Percentiles rank a stretch among this genome's conserved stretches.
Evolutionary conservation across 2,797 vertebrate species (phyloP).

Genomic region (Esox lucius): DNA sequence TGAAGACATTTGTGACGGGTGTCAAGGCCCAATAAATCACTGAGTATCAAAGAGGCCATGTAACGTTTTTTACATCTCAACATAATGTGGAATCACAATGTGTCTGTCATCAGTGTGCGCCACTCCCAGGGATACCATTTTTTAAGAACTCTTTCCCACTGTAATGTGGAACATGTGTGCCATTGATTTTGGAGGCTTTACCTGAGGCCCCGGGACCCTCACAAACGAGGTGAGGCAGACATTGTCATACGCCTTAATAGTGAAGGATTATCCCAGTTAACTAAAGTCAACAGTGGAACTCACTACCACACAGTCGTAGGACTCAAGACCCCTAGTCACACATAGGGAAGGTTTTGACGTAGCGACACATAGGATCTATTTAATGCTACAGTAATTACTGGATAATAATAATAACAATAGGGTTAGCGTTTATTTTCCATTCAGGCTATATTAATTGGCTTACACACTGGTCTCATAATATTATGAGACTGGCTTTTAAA

Average conservation of each 20-base stretch:
- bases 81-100: slow-evolving; percentile 81
- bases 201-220: slow-evolving; percentile 68
- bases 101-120: slow-evolving; percentile 76
- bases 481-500: background rate
- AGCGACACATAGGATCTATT: background rate
- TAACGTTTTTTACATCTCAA: slow-evolving; percentile 82
- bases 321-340: background rate
- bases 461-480: background rate
- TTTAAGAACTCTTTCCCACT: slow-evolving; percentile 67
- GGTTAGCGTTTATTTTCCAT: background rate
- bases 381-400: too few relatives aligned
- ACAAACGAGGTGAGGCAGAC: slow-evolving; percentile 63
- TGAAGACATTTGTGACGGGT: slow-evolving; percentile 76
- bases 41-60: slow-evolving; percentile 81
- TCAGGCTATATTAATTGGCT: background rate
- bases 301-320: slow-evolving; percentile 41
- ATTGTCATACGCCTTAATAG: slow-evolving; percentile 51
- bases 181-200: slow-evolving; percentile 68
- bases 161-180: slow-evolving; percentile 79
- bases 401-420: too few relatives aligned
- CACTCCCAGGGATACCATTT: slow-evolving; percentile 67
- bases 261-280: slow-evolving; percentile 61
- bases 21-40: slow-evolving; percentile 82
- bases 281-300: slow-evolving; percentile 63
- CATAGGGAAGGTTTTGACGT: background rate